These are phyloP conservation scores for Linnaemya vulpina DNA, from an alignment of 2,888 invertebrate species.

Conservation along the genomic window DNA sequence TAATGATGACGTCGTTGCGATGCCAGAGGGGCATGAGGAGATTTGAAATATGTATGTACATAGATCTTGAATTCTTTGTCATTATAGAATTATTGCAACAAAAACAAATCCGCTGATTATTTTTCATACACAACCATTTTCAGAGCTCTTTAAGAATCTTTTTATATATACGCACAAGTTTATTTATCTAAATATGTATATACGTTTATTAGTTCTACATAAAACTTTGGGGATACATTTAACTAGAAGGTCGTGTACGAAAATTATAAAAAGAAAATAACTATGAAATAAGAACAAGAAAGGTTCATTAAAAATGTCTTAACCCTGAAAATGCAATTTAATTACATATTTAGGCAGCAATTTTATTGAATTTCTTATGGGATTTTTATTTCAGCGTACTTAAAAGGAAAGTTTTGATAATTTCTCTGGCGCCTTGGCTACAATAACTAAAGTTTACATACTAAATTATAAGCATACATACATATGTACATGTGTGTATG, in stretches of 20 bases:
- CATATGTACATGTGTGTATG: no score
- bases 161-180: conserved; percentile 10
- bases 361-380: conserved; percentile 4
- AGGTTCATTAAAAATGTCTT: not conserved
- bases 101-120: conserved; percentile 8
- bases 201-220: not conserved
- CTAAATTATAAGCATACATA: no score
- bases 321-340: conserved; percentile 2
- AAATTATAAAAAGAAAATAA: not conserved
- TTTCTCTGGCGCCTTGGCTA: not conserved
- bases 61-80: conserved; percentile 51
- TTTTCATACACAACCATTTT: conserved; percentile 29
- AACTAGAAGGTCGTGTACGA: not conserved
- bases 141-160: conserved; percentile 3
- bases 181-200: not conserved
- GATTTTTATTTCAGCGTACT: not conserved
- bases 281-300: not conserved
- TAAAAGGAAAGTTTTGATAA: not conserved
- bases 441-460: not conserved
- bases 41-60: conserved; percentile 2
- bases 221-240: conserved; percentile 3
- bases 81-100: conserved; percentile 6
- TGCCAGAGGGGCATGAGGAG: not conserved
- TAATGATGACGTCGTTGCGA: conserved; percentile 46
- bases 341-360: not conserved